A percentile compares a stretch with the other conserved stretches of the same genome.
Evolutionary conservation across 2,888 invertebrate genomes (phyloP).

Genomic region (Geotrupes spiniger): DNA sequence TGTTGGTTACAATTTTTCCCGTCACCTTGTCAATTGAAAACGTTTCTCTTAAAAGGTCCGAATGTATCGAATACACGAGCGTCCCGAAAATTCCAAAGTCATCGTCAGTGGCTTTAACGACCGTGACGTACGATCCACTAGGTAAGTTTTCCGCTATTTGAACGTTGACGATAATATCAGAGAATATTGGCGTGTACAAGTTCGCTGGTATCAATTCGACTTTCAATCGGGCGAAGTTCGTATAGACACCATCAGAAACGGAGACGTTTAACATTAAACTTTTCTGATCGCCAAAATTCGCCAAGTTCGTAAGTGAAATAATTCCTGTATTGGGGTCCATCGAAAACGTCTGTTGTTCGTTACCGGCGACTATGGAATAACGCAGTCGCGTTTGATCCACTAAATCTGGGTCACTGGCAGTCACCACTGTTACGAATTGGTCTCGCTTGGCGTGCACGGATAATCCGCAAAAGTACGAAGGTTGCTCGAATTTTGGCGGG

Average conservation of each 20-base stretch:
- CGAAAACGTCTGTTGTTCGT: constrained; percentile 71
- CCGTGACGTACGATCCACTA: constrained; percentile 69
- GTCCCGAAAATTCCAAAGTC: constrained; percentile 77
- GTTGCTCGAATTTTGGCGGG: constrained; percentile 80
- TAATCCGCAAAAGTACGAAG: constrained; percentile 72
- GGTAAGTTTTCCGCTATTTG: constrained; percentile 78
- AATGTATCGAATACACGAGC: constrained; percentile 76
- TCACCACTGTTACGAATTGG: constrained; percentile 83
- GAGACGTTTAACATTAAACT: constrained; percentile 81
- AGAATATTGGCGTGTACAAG: constrained; percentile 74
- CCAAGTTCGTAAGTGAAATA: constrained; percentile 70
- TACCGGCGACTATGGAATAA: constrained; percentile 81
- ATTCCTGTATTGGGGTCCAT: constrained; percentile 61
- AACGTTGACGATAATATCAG: constrained; percentile 73
- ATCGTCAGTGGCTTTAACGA: constrained; percentile 74
- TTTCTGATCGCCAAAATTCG: constrained; percentile 66
- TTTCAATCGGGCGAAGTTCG: constrained; percentile 79
- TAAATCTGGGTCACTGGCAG: constrained; percentile 84
- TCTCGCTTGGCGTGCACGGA: constrained; percentile 81
- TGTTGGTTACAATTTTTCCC: constrained; percentile 65
- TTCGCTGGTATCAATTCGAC: constrained; percentile 78
- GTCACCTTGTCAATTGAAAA: constrained; percentile 70
- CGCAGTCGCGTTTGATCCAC: constrained; percentile 71
- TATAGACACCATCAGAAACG: constrained; percentile 94
- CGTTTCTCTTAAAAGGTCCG: constrained; percentile 66